Evolutionary conservation across 2,888 invertebrate species (phyloP).

Genomic region (Tethea ocularis): DNA sequence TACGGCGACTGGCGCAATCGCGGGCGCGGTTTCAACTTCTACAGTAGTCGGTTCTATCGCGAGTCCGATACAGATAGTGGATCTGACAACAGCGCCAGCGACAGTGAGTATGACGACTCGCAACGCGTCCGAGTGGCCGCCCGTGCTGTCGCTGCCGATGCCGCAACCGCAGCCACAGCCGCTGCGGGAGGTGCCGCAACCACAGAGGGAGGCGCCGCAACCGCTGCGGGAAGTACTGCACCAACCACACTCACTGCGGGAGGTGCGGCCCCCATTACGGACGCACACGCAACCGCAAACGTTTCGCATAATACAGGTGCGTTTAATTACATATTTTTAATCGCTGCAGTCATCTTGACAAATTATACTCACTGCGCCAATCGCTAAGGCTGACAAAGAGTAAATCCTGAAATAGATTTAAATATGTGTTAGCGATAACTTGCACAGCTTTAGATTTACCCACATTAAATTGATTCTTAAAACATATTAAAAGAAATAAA

Average conservation of each 20-base stretch:
- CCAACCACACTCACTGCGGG: background rate
- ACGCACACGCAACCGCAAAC: slow-evolving; percentile 18
- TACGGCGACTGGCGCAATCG: slow-evolving; percentile 8
- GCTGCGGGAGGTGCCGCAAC: background rate
- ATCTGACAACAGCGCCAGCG: slow-evolving; percentile 50
- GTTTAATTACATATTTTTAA: background rate
- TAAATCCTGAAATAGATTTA: no score
- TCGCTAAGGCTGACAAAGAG: no score
- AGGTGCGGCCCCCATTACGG: slow-evolving; percentile 13
- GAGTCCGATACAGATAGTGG: slow-evolving; percentile 47
- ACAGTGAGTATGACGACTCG: slow-evolving; percentile 7
- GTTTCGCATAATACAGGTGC: slow-evolving; percentile 23
- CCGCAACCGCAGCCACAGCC: background rate
- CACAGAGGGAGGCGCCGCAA: background rate
- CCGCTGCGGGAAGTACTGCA: background rate
- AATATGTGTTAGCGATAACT: no score
- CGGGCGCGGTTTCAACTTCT: slow-evolving; percentile 3
- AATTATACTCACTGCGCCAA: no score
- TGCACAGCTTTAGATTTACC: no score
- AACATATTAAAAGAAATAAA: no score
- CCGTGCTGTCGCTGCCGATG: slow-evolving; percentile 10
- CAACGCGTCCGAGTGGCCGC: no score
- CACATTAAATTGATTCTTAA: no score
- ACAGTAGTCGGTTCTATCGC: slow-evolving; percentile 14
- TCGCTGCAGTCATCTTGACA: no score